Evolutionary conservation across 2,888 invertebrate genomes (phyloP), one percentile per base, ranked within the genome.

Genomic region (Drosophila mercatorum): DNA sequence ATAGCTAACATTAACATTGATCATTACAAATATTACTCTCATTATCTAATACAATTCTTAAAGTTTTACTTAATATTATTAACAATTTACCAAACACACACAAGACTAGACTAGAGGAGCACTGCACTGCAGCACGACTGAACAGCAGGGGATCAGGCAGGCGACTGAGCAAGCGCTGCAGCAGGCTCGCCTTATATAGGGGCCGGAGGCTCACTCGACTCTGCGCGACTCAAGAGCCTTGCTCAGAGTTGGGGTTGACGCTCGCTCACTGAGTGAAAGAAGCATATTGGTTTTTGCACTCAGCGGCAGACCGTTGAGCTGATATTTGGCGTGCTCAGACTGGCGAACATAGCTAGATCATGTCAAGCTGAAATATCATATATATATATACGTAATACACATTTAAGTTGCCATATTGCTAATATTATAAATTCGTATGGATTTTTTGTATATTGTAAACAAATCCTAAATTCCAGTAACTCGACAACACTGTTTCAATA

Each of bases 401-500:
- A 22, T 51, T 34, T n/a, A 31, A 11, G 49, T 31, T 31, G n/a
- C 49, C 31, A 11, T 49, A 22, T 51, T 17, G 34, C 51, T 11
- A 10, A 51, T 17, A 17, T 17, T 11, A 17, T 17, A 11, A 1
- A 51, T 51, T 51, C 17, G 6, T 51, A 34, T 51, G 11, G 11
- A 10, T 51, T 17, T 5, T 38, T 26, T 46, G 22, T 14, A 47
- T 47, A 22, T 36, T 51, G 51, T 51, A 40, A n/a, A 40, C 41
- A 41, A 55, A 41, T 41, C 28, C 6, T 2, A 40, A 55, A 59
- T 75, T 74, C 61, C 61, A 70, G 52, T 60, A 51, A 10, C 55
- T 66, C 62, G 55, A 36, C 82, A 82, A 68, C 80, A 83, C 70
- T 80, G 80, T 2, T 44, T 31, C 17, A 41, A 34, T 34, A 28